These are phyloP conservation scores for Ptychadena robeensis DNA, from an alignment of 2,797 vertebrate species.

Conservation along the genomic window DNA sequence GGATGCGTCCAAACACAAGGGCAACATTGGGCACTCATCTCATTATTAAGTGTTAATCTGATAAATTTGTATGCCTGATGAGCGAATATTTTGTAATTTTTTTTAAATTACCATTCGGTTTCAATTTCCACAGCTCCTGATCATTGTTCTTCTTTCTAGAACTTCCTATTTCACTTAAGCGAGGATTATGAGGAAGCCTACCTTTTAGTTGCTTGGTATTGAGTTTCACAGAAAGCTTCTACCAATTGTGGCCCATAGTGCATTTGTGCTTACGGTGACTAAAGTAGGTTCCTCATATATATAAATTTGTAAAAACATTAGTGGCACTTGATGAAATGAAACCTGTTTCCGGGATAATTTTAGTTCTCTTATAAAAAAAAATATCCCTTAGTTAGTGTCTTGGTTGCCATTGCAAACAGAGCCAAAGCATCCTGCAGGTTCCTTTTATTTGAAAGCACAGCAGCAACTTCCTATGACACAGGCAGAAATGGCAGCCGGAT, in stretches of 20 bases:
- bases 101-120: background rate
- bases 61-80: no score
- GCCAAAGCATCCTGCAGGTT: background rate
- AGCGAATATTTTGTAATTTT: no score
- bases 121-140: background rate
- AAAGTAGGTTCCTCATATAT: background rate
- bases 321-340: no score
- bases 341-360: no score
- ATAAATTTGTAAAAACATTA: background rate
- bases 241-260: background rate
- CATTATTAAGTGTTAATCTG: no score
- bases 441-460: constrained; percentile 7
- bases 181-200: no score
- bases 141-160: background rate
- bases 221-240: background rate
- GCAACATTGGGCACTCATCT: no score
- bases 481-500: constrained; percentile 17
- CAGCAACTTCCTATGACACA: constrained; percentile 13
- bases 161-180: no score
- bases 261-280: background rate
- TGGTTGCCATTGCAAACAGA: background rate
- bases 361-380: no score
- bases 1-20: no score
- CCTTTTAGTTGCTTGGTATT: background rate
- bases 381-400: no score